Evolutionary conservation across 2,888 invertebrate genomes (phyloP), one percentile per base, ranked within the genome.

Genomic region (Aspidiotus rigidus): DNA sequence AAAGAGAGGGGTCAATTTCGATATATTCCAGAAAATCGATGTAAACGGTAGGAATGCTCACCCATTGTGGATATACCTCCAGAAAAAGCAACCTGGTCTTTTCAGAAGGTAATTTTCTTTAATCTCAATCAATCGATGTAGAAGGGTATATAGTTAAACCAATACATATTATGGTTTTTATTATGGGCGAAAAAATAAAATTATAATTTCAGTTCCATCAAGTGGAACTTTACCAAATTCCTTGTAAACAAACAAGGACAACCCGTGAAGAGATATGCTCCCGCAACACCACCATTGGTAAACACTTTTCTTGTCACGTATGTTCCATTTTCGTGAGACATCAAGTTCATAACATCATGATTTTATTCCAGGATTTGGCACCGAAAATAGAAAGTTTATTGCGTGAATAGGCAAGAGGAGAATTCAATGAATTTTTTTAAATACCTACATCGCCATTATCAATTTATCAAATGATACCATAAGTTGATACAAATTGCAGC

Each of bases 191-290:
- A 28, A 28, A 28, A 28, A 28, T 28, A 5, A 28, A 28, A 28
- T 28, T 28, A 28, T 28, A 1, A 28, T 28, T 67, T 61, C 72
- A 76, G 87, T 76, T 84, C 84, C 72, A 89, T 93, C 73, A 92
- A 91, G 77, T 93, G 93, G 93, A 93, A 93, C 79, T 93, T 91
- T 77, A 86, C 90, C 1, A 93, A 93, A 78, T 93, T 93, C 78
- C 81, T 93, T 53, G 80, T 93, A 40, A 85, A 91, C 76, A 85
- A 83, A 75, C 79, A 87, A 69, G 91, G 91, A 0, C 79, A 83
- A 44, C 86, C 87, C 0, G 85, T 87, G 9, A 85, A 84, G 72
- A 80, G 88, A 71, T 84, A 84, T 73, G 84, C 83, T 0, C 86
- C 88, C 6, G 73, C 72, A 39, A 72, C 73, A 13, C 61, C 70